Base-by-base conservation (phyloP, 2,113 vertebrate species). In the Numida meleagris region DNA sequence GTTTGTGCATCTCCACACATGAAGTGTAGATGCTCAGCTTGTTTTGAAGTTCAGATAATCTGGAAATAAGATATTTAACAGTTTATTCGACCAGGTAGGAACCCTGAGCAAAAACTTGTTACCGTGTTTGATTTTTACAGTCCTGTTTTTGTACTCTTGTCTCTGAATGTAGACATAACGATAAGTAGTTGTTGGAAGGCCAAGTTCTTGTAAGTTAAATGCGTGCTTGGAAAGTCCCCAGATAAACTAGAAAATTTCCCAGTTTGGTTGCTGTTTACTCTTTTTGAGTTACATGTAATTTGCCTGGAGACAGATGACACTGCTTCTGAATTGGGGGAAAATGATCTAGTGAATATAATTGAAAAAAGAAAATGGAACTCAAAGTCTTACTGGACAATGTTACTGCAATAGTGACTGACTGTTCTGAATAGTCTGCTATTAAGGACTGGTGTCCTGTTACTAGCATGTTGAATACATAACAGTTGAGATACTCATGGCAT, bases 91-190 rank as follows among this genome's bases (percentile, higher is more conserved):
- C 10, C 1, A 2, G 23, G 21, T 17, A 50, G 61, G 43, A 78
- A 4, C 19, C 12, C 33, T 36, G 17, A 77, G 24, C 33, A 79
- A 65, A 79, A 67, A 7, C 21, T 67, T 53, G 27, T 33, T 81
- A 31, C 59, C 57, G 19, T 38, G 16, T 76, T 81, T 67, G 24
- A 13, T 46, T 79, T 82, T 96, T 84, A 29, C 31, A 48, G 7
- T 71, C 15, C 61, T 23, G 6, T 24, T 68, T 94, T 75, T 73
- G 14, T 74, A 27, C 40, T 96, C 42, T 63, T 85, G 40, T 94
- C 43, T 72, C 29, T 63, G 67, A 89, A 78, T 7, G 9, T 65
- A 38, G 36, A n/a, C 57, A 33, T 71, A 66, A 29, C 25, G 59
- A 0, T 38, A 72, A 75, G 19, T 46, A 68, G 50, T 36, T 96